Conservation (phyloP, 64 coral and sea anemone genomes). For the Platygyra sinensis region DNA sequence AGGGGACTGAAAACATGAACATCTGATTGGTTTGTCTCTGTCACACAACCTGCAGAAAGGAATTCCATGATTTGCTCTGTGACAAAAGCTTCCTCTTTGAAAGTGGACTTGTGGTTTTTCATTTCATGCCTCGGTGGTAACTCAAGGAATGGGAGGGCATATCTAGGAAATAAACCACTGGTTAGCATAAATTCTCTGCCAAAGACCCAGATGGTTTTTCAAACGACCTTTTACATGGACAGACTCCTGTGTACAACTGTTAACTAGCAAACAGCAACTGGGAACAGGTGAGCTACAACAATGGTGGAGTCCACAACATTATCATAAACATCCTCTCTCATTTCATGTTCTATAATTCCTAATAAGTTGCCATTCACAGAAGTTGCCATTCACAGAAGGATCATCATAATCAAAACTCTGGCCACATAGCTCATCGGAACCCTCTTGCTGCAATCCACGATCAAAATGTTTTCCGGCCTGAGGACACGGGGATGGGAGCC, state of each 20-base stretch:
- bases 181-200: neutral
- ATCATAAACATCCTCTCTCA: neutral
- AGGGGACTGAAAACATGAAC: constrained; percentile 3
- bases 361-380: neutral
- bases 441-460: no score
- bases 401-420: no score
- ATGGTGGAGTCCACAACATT: neutral
- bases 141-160: neutral
- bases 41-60: neutral
- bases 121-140: neutral
- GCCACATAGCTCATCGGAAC: no score
- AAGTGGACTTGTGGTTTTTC: neutral
- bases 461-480: no score
- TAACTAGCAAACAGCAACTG: neutral
- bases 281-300: neutral
- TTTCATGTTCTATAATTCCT: neutral
- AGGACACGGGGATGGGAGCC: no score
- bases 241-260: no score
- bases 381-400: neutral
- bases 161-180: neutral
- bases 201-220: neutral
- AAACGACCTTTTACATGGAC: no score
- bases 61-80: neutral
- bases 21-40: neutral
- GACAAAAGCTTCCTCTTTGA: neutral